A percentile compares a stretch with the other conserved stretches of the same genome.
These are phyloP conservation scores for Colistium nudipinnis DNA, from an alignment of 2,113 vertebrate genomes.

Conservation along the genomic window DNA sequence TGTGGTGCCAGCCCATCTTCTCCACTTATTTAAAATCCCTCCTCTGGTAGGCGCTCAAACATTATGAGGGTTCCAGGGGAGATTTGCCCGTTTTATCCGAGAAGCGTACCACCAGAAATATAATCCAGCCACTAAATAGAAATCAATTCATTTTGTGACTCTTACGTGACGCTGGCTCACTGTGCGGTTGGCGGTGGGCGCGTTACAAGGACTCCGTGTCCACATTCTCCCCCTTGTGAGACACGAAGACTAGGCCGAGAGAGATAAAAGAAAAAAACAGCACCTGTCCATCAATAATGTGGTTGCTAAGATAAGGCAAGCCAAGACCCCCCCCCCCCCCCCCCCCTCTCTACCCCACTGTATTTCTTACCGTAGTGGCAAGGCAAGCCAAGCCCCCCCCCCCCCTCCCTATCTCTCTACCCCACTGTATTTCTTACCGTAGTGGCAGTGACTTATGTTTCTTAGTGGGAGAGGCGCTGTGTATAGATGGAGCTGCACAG, in stretches of 20 bases:
- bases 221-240: constrained; percentile 8
- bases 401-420: neutral
- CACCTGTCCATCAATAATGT: constrained; percentile 25
- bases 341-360: neutral
- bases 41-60: too few species aligned
- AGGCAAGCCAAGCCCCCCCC: neutral
- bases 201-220: too few species aligned
- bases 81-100: too few species aligned
- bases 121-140: neutral
- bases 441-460: constrained; percentile 58
- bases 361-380: constrained; percentile 52
- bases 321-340: constrained; percentile 15
- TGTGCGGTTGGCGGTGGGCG: constrained; percentile 19
- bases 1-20: too few species aligned
- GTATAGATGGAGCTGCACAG: constrained; percentile 54
- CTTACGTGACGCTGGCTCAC: too few species aligned
- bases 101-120: neutral
- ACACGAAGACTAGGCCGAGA: neutral
- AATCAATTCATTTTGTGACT: too few species aligned
- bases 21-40: too few species aligned
- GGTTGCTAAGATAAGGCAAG: too few species aligned
- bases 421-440: constrained; percentile 40
- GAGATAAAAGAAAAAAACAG: neutral
- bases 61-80: too few species aligned
- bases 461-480: constrained; percentile 44